Base-by-base conservation (phyloP, 2,797 vertebrate species). In the Diplodus puntazzo region DNA sequence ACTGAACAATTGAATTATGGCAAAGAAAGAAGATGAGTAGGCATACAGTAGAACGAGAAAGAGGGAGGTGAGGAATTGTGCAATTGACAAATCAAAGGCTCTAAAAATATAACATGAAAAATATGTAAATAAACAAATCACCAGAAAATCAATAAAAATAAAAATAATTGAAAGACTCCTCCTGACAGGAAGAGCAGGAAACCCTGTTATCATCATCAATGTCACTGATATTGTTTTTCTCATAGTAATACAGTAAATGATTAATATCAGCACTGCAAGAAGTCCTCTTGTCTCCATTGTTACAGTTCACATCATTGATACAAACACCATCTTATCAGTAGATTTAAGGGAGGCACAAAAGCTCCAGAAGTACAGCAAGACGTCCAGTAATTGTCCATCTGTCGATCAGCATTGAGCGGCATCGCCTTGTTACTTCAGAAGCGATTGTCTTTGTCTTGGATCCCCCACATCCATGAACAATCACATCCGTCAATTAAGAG, bases 191-290 rank as follows among this genome's bases (percentile, higher is more conserved):
- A 90, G 91, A 95, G 91, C 63, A 73, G 79, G 91, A 90, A 95
- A 96, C 95, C 95, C 95, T 96, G 95, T 96, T 93, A 90, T 95
- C 92, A 93, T 94, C 90, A 92, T 91, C 86, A 80, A 93, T 90
- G 89, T 92, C 91, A 90, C 88, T 91, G 92, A 89, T 93, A 91
- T 92, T 89, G 84, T 87, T 92, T 92, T 94, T 93, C 76, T 94
- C 90, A 93, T 94, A 89, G 84, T 94, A 89, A 92, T 92, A 95
- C 92, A 91, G 90, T 90, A 89, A 94, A 93, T 94, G 89, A 93
- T 95, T 95, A 95, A 92, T 93, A 95, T 95, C 93, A 92, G 89
- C 90, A 92, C 93, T 93, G 91, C 85, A 79, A 88, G 80, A 85
- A 81, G 88, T 92, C 90, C 89, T 88, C 60, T 80, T 64, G 59